Conservation (phyloP, 2,888 invertebrate species). For the Syritta pipiens region DNA sequence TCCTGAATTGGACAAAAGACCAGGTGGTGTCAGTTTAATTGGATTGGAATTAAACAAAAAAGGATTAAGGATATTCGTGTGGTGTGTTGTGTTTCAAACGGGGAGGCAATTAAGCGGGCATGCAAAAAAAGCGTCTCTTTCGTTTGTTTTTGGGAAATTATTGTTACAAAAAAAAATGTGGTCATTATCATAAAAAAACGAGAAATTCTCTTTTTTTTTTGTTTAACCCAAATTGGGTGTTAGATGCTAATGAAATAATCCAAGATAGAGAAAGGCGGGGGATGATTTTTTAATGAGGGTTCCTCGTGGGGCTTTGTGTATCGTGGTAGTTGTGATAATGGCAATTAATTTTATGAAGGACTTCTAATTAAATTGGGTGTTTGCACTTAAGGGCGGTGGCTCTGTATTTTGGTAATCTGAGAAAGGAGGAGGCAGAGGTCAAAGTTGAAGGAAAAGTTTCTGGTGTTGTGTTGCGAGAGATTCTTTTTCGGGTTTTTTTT, state of each 20-base stretch:
- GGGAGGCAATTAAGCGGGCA: conserved; percentile 34
- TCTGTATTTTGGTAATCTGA: conserved; percentile 6
- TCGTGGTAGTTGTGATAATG: conserved; percentile 34
- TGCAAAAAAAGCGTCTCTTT: conserved; percentile 28
- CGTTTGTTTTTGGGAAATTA: conserved; percentile 35
- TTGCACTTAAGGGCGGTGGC: conserved; percentile 24
- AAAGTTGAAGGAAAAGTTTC: conserved; percentile 1
- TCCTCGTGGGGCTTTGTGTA: neutral
- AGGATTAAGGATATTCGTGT: conserved; percentile 40
- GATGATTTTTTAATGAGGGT: conserved; percentile 46
- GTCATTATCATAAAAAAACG: conserved; percentile 15
- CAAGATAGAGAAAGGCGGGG: neutral
- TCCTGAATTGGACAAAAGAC: conserved; percentile 82
- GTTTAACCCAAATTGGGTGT: conserved; percentile 30
- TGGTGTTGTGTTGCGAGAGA: neutral
- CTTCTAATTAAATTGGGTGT: conserved; percentile 34
- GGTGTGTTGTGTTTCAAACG: too few species aligned
- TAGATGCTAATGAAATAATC: conserved; percentile 35
- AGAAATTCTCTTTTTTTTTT: neutral
- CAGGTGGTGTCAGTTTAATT: conserved; percentile 54
- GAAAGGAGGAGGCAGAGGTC: too few species aligned
- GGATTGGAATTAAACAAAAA: conserved; percentile 16
- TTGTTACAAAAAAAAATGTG: conserved; percentile 5
- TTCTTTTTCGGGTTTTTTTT: too few species aligned
- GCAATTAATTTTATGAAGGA: conserved; percentile 20